A percentile compares a stretch with the other conserved stretches of the same genome.
phyloP scores from a whole-genome alignment of 2,888 invertebrate genomes.

The Eurytoma adleriae region DNA sequence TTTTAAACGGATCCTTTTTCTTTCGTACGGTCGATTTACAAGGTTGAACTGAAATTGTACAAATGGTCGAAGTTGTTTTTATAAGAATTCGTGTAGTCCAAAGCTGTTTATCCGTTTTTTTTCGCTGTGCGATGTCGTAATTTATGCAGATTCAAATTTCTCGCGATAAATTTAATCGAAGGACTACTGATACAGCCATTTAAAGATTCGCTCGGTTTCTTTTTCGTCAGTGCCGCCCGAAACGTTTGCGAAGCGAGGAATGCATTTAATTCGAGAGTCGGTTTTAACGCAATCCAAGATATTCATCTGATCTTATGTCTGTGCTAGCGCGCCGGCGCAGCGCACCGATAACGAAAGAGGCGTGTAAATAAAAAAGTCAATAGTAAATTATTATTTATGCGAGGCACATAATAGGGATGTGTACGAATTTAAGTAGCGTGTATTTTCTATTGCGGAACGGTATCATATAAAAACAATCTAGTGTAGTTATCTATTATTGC shows the following conservation, averaged over 20 bases:
- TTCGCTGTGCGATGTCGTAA: background rate
- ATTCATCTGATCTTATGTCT: conserved; percentile 5
- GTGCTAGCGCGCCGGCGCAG: conserved; percentile 7
- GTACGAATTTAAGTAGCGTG: background rate
- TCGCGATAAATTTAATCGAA: too few species aligned
- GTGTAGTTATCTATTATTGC: background rate
- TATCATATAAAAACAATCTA: background rate
- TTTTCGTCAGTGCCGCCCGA: background rate
- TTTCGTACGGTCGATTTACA: conserved; percentile 11
- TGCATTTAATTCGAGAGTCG: conserved; percentile 1
- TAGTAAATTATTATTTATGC: conserved; percentile 49
- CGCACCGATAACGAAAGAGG: conserved; percentile 12
- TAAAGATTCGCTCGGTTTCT: background rate
- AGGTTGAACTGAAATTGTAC: conserved; percentile 20
- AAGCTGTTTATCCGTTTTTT: background rate
- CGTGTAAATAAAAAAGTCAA: conserved; percentile 42
- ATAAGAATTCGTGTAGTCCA: conserved; percentile 7
- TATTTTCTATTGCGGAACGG: conserved; percentile 12
- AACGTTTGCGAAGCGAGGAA: background rate
- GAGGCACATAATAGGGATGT: background rate
- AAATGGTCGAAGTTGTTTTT: conserved; percentile 23
- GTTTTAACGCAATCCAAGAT: conserved; percentile 25
- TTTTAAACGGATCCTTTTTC: conserved; percentile 12
- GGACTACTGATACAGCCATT: too few species aligned
- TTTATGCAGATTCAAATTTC: conserved; percentile 1